phyloP scores from a whole-genome alignment of 2,797 vertebrate genomes.

The Pampus argenteus region DNA sequence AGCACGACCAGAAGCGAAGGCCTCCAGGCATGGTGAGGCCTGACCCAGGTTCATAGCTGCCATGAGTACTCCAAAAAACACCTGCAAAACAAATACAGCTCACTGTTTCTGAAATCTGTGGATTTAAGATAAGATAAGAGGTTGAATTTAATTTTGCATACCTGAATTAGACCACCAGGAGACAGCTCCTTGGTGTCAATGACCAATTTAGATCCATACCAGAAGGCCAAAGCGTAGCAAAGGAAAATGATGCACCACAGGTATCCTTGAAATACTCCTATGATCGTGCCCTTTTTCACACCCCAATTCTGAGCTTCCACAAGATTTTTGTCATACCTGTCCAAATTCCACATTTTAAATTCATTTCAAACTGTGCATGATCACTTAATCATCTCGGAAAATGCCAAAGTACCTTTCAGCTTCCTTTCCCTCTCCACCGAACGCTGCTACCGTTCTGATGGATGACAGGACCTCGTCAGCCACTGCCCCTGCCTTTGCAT shows the following conservation, averaged over 20 bases:
- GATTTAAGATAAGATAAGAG: not conserved
- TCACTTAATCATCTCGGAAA: not conserved
- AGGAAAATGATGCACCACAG: conserved; percentile 88
- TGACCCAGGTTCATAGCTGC: conserved; percentile 86
- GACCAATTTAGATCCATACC: conserved; percentile 88
- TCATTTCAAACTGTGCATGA: not conserved
- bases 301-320: conserved; percentile 85
- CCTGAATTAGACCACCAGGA: conserved; percentile 86
- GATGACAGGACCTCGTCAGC: conserved; percentile 87
- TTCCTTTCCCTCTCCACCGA: conserved; percentile 86
- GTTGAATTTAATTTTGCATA: conserved; percentile 41
- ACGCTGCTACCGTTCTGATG: conserved; percentile 87
- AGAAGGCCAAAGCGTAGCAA: conserved; percentile 87
- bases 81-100: conserved; percentile 66
- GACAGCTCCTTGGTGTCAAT: conserved; percentile 85
- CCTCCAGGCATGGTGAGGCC: conserved; percentile 86
- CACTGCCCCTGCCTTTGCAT: conserved; percentile 87
- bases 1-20: conserved; percentile 86
- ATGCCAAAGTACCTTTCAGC: conserved; percentile 74
- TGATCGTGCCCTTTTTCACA: conserved; percentile 83
- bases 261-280: conserved; percentile 86
- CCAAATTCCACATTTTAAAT: conserved; percentile 1
- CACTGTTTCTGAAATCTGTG: not conserved
- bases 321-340: conserved; percentile 86
- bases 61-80: conserved; percentile 88